These are phyloP conservation scores for Salmo trutta DNA, from an alignment of 2,797 vertebrate genomes.

Conservation along the genomic window DNA sequence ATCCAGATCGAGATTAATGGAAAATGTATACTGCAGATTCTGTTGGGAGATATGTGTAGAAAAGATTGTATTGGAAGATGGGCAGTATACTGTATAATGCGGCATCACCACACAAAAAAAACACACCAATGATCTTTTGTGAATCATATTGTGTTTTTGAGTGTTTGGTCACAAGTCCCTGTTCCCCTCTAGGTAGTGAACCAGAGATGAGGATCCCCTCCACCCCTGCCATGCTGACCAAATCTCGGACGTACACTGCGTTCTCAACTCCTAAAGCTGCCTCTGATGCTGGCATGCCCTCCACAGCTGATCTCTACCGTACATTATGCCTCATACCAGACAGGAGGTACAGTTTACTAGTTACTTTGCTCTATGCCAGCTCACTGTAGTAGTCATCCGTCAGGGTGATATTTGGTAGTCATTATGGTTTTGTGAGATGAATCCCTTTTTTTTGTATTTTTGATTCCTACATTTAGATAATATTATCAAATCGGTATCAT, in stretches of 20 bases:
- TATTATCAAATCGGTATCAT: not conserved
- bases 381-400: not conserved
- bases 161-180: not conserved
- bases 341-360: slow-evolving; percentile 58
- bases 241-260: slow-evolving; percentile 47
- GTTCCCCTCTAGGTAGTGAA: slow-evolving; percentile 68
- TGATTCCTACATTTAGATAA: not conserved
- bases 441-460: not conserved
- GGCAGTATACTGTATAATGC: no score
- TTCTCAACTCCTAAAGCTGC: slow-evolving; percentile 70
- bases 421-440: not conserved
- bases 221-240: slow-evolving; percentile 47
- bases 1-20: not conserved
- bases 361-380: not conserved
- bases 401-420: not conserved
- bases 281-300: slow-evolving; percentile 55
- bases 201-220: slow-evolving; percentile 68
- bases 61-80: not conserved
- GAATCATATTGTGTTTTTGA: not conserved
- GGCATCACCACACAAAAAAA: not conserved
- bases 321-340: slow-evolving; percentile 73
- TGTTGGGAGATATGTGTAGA: not conserved
- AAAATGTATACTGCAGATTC: not conserved
- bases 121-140: not conserved
- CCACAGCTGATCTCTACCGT: slow-evolving; percentile 75